Evolutionary conservation across 2,797 vertebrate genomes (phyloP).

Genomic region (Phoeniculus purpureus): DNA sequence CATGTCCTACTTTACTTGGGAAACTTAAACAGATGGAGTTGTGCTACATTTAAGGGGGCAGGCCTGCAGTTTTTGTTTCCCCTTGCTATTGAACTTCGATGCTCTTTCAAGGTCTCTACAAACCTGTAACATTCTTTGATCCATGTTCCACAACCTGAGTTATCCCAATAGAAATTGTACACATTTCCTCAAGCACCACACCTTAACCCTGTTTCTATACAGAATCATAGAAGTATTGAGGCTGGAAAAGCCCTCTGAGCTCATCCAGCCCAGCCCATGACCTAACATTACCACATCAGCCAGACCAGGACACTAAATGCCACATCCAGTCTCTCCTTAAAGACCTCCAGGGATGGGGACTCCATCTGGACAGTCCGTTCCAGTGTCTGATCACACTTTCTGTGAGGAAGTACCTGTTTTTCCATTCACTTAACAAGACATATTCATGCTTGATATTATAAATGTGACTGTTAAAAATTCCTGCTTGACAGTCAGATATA

Average conservation of each 20-base stretch:
- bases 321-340: too few species aligned
- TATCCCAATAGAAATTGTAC: constrained; percentile 7
- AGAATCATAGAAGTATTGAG: background rate
- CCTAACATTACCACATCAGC: too few species aligned
- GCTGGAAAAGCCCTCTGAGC: too few species aligned
- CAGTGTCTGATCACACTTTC: too few species aligned
- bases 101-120: too few species aligned
- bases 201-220: background rate
- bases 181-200: background rate
- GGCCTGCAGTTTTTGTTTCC: constrained; percentile 23
- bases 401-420: background rate
- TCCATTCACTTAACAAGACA: background rate
- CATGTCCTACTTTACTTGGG: constrained; percentile 53
- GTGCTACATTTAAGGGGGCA: constrained; percentile 36
- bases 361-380: too few species aligned
- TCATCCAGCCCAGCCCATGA: too few species aligned
- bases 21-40: constrained; percentile 6
- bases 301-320: too few species aligned
- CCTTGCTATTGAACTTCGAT: background rate
- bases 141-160: background rate
- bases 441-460: background rate
- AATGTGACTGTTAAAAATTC: background rate
- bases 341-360: too few species aligned
- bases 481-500: background rate
- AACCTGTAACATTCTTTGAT: too few species aligned